Evolutionary conservation across 2,888 invertebrate species (phyloP).

Genomic region (Branchellion lobata): DNA sequence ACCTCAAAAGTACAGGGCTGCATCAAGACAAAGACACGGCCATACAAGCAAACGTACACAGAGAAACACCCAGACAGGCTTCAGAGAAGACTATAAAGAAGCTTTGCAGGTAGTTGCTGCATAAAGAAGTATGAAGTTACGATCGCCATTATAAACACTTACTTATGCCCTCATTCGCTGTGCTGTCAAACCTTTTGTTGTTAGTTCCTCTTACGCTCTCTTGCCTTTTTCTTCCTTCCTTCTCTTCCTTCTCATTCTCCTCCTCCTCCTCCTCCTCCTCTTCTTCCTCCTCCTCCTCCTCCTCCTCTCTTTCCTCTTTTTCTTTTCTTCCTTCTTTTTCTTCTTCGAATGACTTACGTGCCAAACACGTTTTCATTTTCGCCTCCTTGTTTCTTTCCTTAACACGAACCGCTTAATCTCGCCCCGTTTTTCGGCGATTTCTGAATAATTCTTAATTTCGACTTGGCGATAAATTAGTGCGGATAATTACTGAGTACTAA

Average conservation of each 20-base stretch:
- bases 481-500: no score
- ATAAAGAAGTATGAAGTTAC: not conserved
- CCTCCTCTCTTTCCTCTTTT: not conserved
- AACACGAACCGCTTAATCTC: no score
- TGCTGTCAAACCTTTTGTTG: no score
- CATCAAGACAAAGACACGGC: not conserved
- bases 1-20: not conserved
- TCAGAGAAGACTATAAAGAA: not conserved
- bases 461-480: no score
- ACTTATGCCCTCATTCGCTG: not conserved
- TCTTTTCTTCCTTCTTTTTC: not conserved
- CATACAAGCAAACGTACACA: not conserved
- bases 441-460: no score
- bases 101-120: not conserved
- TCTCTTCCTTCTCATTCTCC: no score
- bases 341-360: no score
- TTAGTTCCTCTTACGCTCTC: not conserved
- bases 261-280: not conserved
- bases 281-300: not conserved
- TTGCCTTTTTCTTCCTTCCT: not conserved
- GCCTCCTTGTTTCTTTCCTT: no score
- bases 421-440: no score
- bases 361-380: no score
- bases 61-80: not conserved
- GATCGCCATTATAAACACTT: not conserved